Evolutionary conservation across 2,113 vertebrate genomes (phyloP).

Genomic region (Rhinoptilus africanus): DNA sequence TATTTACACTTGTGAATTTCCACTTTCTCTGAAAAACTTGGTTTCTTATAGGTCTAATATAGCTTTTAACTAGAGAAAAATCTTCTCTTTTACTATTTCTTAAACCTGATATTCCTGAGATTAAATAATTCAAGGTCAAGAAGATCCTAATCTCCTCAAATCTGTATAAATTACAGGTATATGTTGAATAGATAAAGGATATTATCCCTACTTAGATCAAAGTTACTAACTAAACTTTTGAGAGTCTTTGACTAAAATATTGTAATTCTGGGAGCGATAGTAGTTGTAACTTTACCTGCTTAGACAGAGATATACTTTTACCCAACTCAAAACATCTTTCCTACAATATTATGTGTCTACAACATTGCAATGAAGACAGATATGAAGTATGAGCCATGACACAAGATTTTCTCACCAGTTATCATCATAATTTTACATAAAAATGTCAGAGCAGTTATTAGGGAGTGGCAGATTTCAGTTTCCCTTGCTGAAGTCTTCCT

Average conservation of each 20-base stretch:
- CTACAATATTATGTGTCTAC: not conserved
- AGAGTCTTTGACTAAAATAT: not conserved
- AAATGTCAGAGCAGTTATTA: not conserved
- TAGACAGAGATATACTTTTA: not conserved
- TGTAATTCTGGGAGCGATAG: not conserved
- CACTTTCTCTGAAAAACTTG: not conserved
- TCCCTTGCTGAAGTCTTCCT: not conserved
- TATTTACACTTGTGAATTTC: not conserved
- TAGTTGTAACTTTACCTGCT: not conserved
- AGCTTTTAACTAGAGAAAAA: not conserved
- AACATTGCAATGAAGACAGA: not conserved
- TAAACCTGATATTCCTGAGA: not conserved
- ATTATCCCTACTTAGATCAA: not conserved
- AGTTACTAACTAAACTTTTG: not conserved
- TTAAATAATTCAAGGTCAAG: not conserved
- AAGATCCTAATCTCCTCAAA: not conserved
- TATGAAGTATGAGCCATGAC: not conserved
- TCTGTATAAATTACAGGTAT: not conserved
- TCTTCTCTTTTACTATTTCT: not conserved
- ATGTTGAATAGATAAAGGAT: not conserved
- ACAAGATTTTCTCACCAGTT: not conserved
- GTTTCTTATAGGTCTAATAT: not conserved
- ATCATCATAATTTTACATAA: not conserved
- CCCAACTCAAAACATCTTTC: not conserved
- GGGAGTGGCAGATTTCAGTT: not conserved